Evolutionary conservation across 2,113 vertebrate genomes (phyloP).

Genomic region (Callaeas wilsoni): DNA sequence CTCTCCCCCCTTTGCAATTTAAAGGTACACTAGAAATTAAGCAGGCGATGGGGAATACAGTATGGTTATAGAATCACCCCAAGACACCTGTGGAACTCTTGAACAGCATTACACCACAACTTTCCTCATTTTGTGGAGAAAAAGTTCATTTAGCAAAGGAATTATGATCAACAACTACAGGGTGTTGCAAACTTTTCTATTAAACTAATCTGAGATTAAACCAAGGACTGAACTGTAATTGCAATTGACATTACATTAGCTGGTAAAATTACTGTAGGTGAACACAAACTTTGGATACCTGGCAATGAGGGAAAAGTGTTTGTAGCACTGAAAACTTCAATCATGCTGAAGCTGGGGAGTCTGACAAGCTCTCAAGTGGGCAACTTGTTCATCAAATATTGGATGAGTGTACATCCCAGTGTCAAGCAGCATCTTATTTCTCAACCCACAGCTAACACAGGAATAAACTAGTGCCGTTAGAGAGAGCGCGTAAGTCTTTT

Average conservation of each 20-base stretch:
- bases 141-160: not conserved
- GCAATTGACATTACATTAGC: not conserved
- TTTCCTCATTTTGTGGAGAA: not conserved
- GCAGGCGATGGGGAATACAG: no score
- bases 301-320: not conserved
- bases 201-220: not conserved
- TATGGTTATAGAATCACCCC: no score
- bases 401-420: not conserved
- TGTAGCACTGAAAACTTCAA: not conserved
- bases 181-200: not conserved
- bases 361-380: not conserved
- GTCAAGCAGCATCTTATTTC: not conserved
- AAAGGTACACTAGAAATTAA: no score
- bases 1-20: no score
- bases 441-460: not conserved
- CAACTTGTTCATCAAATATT: not conserved
- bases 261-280: not conserved
- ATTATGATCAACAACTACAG: not conserved
- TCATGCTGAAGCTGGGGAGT: not conserved
- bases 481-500: not conserved
- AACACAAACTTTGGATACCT: not conserved
- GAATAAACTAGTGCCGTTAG: not conserved
- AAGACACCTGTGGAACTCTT: not conserved
- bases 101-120: not conserved
- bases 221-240: not conserved